Evolutionary conservation across 2,113 vertebrate species (phyloP).

Genomic region (Grallaria varia): DNA sequence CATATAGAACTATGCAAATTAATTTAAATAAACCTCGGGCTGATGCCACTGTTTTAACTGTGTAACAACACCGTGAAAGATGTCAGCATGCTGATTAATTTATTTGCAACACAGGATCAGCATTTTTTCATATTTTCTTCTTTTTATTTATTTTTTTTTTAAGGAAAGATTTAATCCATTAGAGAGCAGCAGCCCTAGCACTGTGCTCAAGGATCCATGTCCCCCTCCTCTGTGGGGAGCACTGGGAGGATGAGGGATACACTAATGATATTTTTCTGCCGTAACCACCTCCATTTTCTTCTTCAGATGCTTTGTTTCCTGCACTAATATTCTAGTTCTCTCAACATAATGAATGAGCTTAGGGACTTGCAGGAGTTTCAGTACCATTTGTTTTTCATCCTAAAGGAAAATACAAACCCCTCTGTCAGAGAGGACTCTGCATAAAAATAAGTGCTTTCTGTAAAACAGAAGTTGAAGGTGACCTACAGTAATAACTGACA

Average conservation of each 20-base stretch:
- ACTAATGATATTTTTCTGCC: constrained; percentile 27
- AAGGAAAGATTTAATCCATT: background rate
- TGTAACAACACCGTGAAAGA: background rate
- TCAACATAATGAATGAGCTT: constrained; percentile 75
- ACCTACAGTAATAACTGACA: constrained; percentile 60
- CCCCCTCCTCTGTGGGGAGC: constrained; percentile 9
- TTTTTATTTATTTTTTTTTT: background rate
- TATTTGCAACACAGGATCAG: background rate
- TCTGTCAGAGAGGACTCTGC: constrained; percentile 69
- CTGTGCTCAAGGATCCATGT: constrained; percentile 45
- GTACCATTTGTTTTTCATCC: constrained; percentile 75
- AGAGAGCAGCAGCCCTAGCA: background rate
- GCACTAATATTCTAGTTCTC: constrained; percentile 59
- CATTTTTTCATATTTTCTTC: constrained; percentile 3
- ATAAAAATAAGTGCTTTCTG: constrained; percentile 69
- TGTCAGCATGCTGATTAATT: constrained; percentile 16
- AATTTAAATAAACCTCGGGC: constrained; percentile 45
- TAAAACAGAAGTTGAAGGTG: constrained; percentile 71
- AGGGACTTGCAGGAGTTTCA: constrained; percentile 65
- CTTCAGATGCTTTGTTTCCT: constrained; percentile 43
- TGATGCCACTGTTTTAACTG: constrained; percentile 28
- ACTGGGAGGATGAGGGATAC: constrained; percentile 8
- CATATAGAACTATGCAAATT: constrained; percentile 20
- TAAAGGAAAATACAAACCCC: constrained; percentile 69
- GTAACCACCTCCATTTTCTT: constrained; percentile 54